phyloP scores from a whole-genome alignment of 2,888 invertebrate species.

The Dicyrtomina minuta region DNA sequence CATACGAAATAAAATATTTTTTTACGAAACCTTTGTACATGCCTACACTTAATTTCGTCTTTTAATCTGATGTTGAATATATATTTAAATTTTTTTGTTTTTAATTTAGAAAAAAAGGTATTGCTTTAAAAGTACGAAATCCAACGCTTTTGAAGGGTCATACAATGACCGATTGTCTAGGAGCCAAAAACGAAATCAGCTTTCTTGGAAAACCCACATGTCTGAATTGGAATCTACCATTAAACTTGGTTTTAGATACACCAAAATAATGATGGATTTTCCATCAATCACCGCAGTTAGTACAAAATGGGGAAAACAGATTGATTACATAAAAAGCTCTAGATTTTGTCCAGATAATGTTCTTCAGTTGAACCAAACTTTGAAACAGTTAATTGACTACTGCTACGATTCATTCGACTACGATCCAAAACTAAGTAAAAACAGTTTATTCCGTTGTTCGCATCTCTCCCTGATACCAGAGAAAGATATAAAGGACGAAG shows the following conservation, averaged over 20 bases:
- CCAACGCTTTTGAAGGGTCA: background rate
- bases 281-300: background rate
- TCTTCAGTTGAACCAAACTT: constrained; percentile 16
- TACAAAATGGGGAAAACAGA: constrained; percentile 34
- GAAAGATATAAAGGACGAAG: no score
- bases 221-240: background rate
- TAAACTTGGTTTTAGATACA: background rate
- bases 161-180: constrained; percentile 7
- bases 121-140: constrained; percentile 1
- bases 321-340: constrained; percentile 38
- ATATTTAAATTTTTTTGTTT: no score
- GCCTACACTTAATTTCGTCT: no score
- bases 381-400: constrained; percentile 7
- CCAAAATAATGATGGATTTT: background rate
- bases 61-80: no score
- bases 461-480: no score
- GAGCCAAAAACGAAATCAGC: background rate
- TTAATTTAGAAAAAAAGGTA: constrained; percentile 22
- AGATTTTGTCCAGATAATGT: constrained; percentile 42
- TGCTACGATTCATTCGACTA: background rate
- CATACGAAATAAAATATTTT: no score
- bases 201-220: background rate
- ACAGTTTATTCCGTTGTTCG: background rate
- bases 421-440: background rate
- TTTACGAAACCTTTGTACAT: no score